A percentile compares a stretch with the other conserved stretches of the same genome.
Conservation (phyloP, 2,888 invertebrate genomes). For the Hirtodrosophila histrioides region DNA sequence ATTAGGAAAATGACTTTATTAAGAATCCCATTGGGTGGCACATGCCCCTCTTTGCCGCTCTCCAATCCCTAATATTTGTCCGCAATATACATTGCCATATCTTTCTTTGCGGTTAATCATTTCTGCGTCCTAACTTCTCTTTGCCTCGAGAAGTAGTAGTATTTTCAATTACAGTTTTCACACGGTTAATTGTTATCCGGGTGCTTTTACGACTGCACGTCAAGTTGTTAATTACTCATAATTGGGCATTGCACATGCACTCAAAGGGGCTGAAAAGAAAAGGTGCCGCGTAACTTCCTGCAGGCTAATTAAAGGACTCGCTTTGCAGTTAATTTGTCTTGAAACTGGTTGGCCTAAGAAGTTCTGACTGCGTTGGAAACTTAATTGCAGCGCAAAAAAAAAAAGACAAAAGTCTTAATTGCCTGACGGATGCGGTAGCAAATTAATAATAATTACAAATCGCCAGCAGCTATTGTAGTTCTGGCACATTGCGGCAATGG, state of each 20-base stretch:
- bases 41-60: neutral
- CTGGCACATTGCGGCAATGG: conserved; percentile 2
- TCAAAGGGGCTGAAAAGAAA: conserved; percentile 27
- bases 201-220: conserved; percentile 2
- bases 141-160: neutral
- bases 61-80: conserved; percentile 56
- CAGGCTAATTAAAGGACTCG: conserved; percentile 74
- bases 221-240: conserved; percentile 64
- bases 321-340: conserved; percentile 39
- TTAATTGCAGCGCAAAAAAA: conserved; percentile 47
- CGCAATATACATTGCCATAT: conserved; percentile 8
- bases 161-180: conserved; percentile 9
- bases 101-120: neutral
- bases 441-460: conserved; percentile 58
- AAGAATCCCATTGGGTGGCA: neutral
- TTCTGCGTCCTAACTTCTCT: neutral
- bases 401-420: conserved; percentile 55
- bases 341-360: conserved; percentile 67
- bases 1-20: conserved; percentile 23
- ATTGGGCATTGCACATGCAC: conserved; percentile 54
- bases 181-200: conserved; percentile 8
- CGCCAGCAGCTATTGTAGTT: neutral
- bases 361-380: conserved; percentile 42
- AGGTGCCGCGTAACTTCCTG: conserved; percentile 43
- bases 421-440: conserved; percentile 32